phyloP scores from a whole-genome alignment of 2,797 vertebrate genomes.

The Cyprinodon diabolis region DNA sequence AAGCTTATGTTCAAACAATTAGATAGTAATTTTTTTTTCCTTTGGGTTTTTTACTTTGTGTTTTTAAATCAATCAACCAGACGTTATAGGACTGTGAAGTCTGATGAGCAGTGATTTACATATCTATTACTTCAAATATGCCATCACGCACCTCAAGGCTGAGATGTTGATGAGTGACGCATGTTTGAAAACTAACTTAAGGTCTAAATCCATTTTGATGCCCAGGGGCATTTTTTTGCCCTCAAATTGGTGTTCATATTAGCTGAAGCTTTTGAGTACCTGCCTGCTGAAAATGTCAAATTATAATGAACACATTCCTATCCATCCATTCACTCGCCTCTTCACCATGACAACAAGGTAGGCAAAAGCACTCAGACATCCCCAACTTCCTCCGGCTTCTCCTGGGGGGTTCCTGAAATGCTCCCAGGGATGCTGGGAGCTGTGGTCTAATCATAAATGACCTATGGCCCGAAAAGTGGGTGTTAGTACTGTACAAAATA shows the following conservation, averaged over 20 bases:
- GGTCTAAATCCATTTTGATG: conserved; percentile 56
- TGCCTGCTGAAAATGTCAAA: conserved; percentile 44
- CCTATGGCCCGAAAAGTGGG: conserved; percentile 31
- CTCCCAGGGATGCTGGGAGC: conserved; percentile 56
- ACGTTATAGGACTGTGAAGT: conserved; percentile 29
- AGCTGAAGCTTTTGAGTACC: conserved; percentile 28
- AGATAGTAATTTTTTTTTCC: conserved; percentile 7
- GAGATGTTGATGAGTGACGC: conserved; percentile 55
- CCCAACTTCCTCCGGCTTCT: conserved; percentile 47
- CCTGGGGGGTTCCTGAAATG: conserved; percentile 33
- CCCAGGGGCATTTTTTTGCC: conserved; percentile 48
- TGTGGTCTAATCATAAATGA: conserved; percentile 58
- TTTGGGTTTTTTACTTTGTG: background rate
- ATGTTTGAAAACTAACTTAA: conserved; percentile 50
- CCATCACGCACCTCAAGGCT: conserved; percentile 49
- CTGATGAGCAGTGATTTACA: conserved; percentile 55
- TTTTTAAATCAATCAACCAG: conserved; percentile 18
- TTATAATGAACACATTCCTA: conserved; percentile 47
- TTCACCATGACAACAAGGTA: conserved; percentile 25
- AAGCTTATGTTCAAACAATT: too few relatives aligned
- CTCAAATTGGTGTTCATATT: conserved; percentile 54
- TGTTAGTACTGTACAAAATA: background rate
- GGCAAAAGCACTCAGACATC: conserved; percentile 25
- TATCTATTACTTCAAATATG: conserved; percentile 59
- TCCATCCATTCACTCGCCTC: conserved; percentile 45